phyloP scores from a whole-genome alignment of 2,888 invertebrate genomes.

The Caenorhabditis sp. region DNA sequence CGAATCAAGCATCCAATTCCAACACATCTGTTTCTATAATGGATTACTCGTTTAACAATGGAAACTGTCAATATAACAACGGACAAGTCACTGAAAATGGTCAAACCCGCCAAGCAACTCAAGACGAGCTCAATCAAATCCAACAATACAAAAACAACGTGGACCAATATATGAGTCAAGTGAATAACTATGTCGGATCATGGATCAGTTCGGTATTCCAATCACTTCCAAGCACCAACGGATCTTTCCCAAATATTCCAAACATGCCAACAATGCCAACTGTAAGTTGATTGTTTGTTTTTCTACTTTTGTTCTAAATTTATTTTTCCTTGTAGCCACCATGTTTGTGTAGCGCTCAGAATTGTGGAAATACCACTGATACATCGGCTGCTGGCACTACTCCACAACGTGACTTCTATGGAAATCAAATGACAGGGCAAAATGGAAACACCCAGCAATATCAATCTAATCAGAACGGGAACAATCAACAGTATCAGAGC shows the following conservation, averaged over 20 bases:
- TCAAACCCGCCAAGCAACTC: slow-evolving; percentile 44
- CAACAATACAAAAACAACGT: slow-evolving; percentile 45
- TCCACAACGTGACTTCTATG: slow-evolving; percentile 32
- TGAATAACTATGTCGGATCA: slow-evolving; percentile 46
- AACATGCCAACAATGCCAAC: slow-evolving; percentile 49
- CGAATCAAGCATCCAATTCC: slow-evolving; percentile 23
- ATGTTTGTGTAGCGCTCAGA: slow-evolving; percentile 48
- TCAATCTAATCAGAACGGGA: slow-evolving; percentile 3
- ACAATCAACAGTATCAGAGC: slow-evolving; percentile 3
- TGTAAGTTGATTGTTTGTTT: slow-evolving; percentile 12
- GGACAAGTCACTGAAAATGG: slow-evolving; percentile 50
- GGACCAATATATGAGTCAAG: slow-evolving; percentile 49
- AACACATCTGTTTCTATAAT: slow-evolving; percentile 42
- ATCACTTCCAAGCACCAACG: slow-evolving; percentile 34
- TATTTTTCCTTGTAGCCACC: slow-evolving; percentile 42
- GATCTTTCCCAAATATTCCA: slow-evolving; percentile 47
- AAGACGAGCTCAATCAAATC: slow-evolving; percentile 40
- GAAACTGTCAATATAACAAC: slow-evolving; percentile 52
- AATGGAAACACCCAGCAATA: slow-evolving; percentile 13
- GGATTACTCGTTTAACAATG: slow-evolving; percentile 52
- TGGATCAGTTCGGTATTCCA: slow-evolving; percentile 53
- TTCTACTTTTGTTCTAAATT: not conserved
- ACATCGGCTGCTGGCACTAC: slow-evolving; percentile 30
- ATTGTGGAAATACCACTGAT: slow-evolving; percentile 41
- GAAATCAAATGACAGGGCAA: slow-evolving; percentile 29